These are phyloP conservation scores for Orchesella cincta DNA, from an alignment of 1,140 invertebrate genomes.

Conservation along the genomic window DNA sequence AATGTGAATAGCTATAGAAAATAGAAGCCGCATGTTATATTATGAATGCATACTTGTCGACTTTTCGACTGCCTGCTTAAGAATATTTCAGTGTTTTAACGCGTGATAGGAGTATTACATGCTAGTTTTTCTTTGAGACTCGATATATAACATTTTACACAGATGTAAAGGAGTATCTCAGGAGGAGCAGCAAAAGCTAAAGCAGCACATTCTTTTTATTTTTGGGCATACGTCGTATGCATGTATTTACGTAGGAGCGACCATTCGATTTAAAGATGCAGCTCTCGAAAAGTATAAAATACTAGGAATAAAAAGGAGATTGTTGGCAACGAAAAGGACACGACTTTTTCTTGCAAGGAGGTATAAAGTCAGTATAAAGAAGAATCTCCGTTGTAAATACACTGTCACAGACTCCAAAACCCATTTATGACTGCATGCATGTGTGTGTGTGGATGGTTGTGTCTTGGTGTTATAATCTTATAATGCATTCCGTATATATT, in stretches of 20 bases:
- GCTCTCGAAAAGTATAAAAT: conserved; percentile 17
- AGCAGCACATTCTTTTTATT: not conserved
- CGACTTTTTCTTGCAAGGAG: conserved; percentile 14
- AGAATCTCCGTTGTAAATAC: not conserved
- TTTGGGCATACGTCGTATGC: not conserved
- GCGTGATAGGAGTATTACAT: too few species aligned
- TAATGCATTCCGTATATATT: conserved; percentile 3
- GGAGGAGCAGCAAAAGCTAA: too few species aligned
- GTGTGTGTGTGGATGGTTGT: too few species aligned
- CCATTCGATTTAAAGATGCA: conserved; percentile 14
- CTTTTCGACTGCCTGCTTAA: not conserved
- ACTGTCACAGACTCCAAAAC: not conserved
- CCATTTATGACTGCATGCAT: not conserved
- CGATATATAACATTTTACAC: too few species aligned
- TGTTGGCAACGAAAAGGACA: conserved; percentile 26
- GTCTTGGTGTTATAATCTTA: not conserved
- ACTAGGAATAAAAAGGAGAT: conserved; percentile 13
- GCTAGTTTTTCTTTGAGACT: too few species aligned
- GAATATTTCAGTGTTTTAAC: too few species aligned
- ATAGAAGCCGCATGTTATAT: not conserved
- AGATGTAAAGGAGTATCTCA: too few species aligned
- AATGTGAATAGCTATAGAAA: not conserved
- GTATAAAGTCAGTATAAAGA: conserved; percentile 5
- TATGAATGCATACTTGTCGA: not conserved
- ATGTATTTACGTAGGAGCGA: conserved; percentile 8